These are phyloP conservation scores for Salpingus planirostris DNA, from an alignment of 2,888 invertebrate genomes.

Conservation along the genomic window DNA sequence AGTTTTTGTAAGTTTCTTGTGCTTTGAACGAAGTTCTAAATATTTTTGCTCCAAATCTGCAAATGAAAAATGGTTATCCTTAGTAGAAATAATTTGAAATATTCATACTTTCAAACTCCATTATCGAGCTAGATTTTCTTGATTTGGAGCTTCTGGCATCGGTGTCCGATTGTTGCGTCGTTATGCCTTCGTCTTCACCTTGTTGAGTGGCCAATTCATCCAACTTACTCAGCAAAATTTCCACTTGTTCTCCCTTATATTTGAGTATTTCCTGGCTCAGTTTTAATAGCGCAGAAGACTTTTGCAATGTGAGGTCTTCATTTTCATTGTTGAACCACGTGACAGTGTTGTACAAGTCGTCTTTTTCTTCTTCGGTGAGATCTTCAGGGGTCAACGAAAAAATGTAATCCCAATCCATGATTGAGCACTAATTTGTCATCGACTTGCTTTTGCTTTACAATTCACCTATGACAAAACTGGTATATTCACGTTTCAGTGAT, in stretches of 20 bases:
- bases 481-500: too few species aligned
- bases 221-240: conserved; percentile 45
- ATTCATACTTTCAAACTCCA: conserved; percentile 10
- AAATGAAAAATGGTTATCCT: conserved; percentile 5
- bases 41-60: conserved; percentile 40
- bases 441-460: too few species aligned
- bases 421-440: too few species aligned
- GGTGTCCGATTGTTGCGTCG: conserved; percentile 30
- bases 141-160: conserved; percentile 34
- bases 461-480: too few species aligned
- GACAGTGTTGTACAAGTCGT: conserved; percentile 52
- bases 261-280: conserved; percentile 59
- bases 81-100: neutral
- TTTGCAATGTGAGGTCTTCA: conserved; percentile 48
- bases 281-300: conserved; percentile 49
- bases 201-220: conserved; percentile 44
- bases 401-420: conserved; percentile 53
- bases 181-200: conserved; percentile 41
- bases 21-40: conserved; percentile 38
- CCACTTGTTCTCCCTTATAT: conserved; percentile 59
- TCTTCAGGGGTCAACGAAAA: conserved; percentile 47
- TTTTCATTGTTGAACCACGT: conserved; percentile 54
- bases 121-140: conserved; percentile 32
- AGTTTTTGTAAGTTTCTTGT: conserved; percentile 38
- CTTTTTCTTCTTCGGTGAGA: conserved; percentile 52